Evolutionary conservation across 1,140 invertebrate genomes (phyloP).

Genomic region (Venturia canescens): DNA sequence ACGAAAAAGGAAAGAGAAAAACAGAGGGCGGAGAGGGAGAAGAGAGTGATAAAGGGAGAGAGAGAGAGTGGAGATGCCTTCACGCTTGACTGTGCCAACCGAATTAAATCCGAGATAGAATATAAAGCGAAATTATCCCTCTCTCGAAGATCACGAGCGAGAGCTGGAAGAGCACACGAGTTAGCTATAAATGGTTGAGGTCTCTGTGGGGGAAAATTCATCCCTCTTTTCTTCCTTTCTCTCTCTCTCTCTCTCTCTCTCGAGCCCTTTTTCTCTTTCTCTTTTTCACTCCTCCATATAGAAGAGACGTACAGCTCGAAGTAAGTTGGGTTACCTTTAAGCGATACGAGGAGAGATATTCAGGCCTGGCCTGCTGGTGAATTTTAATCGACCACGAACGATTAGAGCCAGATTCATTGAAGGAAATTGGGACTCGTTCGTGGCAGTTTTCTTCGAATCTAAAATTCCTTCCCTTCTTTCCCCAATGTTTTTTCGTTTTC

Average conservation of each 20-base stretch:
- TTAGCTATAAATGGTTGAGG: slow-evolving; percentile 42
- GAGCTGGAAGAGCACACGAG: slow-evolving; percentile 38
- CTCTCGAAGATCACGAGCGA: slow-evolving; percentile 37
- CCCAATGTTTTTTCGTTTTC: slow-evolving; percentile 2
- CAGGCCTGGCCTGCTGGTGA: slow-evolving; percentile 22
- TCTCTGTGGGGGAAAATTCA: slow-evolving; percentile 30
- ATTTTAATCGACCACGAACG: slow-evolving; percentile 41
- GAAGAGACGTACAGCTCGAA: slow-evolving; percentile 22
- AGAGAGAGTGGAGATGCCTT: slow-evolving; percentile 30
- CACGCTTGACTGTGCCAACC: slow-evolving; percentile 34
- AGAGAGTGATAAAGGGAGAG: not conserved
- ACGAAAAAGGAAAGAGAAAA: not conserved
- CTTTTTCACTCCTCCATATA: not conserved
- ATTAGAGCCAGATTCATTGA: slow-evolving; percentile 41
- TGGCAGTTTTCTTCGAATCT: slow-evolving; percentile 10
- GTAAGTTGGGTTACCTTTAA: slow-evolving; percentile 36
- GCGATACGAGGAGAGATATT: slow-evolving; percentile 32
- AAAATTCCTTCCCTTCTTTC: slow-evolving; percentile 19
- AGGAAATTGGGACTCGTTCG: slow-evolving; percentile 39
- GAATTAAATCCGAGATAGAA: slow-evolving; percentile 46
- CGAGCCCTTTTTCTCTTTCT: slow-evolving; percentile 13
- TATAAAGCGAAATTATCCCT: slow-evolving; percentile 45
- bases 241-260: slow-evolving; percentile 17
- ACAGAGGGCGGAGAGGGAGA: not conserved
- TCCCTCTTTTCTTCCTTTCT: slow-evolving; percentile 29